Evolutionary conservation across 2,113 vertebrate species (phyloP), one percentile per base, ranked within the genome.

Genomic region (Rhabdomys dilectus): DNA sequence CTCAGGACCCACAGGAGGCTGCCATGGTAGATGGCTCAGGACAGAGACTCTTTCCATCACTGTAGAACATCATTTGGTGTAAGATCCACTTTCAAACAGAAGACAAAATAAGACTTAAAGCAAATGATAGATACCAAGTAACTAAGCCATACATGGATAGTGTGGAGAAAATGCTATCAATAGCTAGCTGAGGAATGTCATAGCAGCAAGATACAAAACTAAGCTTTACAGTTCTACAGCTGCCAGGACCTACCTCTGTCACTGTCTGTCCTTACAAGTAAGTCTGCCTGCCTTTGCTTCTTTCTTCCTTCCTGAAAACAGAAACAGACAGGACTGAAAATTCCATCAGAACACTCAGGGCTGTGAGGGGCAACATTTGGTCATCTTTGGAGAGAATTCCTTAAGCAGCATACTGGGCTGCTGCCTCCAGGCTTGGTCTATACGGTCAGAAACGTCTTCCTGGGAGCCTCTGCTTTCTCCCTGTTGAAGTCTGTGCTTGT

Each of bases 241-340:
- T 85, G 42, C 58, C 24, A 70, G 39, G 91, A 15, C 78, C 87
- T 89, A 8, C 22, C 31, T 42, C 64, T 87, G 75, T 34, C 39
- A n/a, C 19, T 53, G n/a, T 92, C 68, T 94, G 56, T 5, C 88
- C 42, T 82, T 89, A 22, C 5, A 81, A 93, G 64, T 77, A 70
- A 89, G 68, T 88, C 91, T 81, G 89, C n/a, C 26, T 75, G 86
- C 48, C 39, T 75, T 89, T 91, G 80, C 88, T 97, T 89, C 91
- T 89, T 95, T 73, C 62, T 96, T 70, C n/a, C 53, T 56, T 70
- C 42, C 60, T 70, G 51, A 42, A 81, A 82, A 77, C 39, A 76
- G 39, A 91, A 88, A 66, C 39, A 96, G 66, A 88, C 29, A 39
- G 66, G 36, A 89, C 45, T 76, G 36, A 86, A n/a, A 64, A 31